Evolutionary conservation across 1,140 invertebrate species (phyloP), one percentile per base, ranked within the genome.

Genomic region (Aphelenchoides fujianensis): DNA sequence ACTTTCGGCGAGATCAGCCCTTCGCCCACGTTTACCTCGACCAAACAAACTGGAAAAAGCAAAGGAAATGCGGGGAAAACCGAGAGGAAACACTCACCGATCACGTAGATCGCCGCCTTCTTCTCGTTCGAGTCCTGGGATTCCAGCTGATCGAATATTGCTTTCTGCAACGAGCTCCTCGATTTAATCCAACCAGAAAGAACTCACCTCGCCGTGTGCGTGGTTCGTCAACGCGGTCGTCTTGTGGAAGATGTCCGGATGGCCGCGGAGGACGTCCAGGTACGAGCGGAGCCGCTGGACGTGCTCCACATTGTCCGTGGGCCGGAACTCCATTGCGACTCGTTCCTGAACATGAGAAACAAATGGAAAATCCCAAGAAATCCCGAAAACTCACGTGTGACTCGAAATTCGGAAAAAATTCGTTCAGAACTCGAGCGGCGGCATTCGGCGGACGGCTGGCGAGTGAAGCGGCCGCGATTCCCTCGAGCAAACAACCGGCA

Each of bases 21-120:
- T 67, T 67, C 74, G 34, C 16, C 70, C 72, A 36, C 68, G 53
- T 61, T 74, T 27, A 68, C 37, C 41, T 75, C 79, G 12, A 77
- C 68, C 3, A 78, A 70, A 37, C 69, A 80, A 0, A 70, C 71
- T 79, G 23, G n/a, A n/a, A n/a, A n/a, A n/a, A n/a, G n/a, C 31
- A 78, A 76, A n/a, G n/a, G n/a, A 1, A 76, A 0, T 66, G 31
- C 19, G 2, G 66, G 31, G 31, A 2, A 55, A 41, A 32, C 16
- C 28, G 3, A 19, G 27, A 31, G 23, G 37, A 35, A 32, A 41
- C 23, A 0, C n/a, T 28, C 59, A 66, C 78, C 78, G 30, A 80
- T 81, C 2, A 79, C 37, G 62, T 66, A 80, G 31, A 80, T 80
- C 34, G 76, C 78, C 5, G 79, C 76, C 53, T 68, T 69, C 31